phyloP scores from a whole-genome alignment of 2,888 invertebrate genomes.

The Gymnosoma rotundatum region DNA sequence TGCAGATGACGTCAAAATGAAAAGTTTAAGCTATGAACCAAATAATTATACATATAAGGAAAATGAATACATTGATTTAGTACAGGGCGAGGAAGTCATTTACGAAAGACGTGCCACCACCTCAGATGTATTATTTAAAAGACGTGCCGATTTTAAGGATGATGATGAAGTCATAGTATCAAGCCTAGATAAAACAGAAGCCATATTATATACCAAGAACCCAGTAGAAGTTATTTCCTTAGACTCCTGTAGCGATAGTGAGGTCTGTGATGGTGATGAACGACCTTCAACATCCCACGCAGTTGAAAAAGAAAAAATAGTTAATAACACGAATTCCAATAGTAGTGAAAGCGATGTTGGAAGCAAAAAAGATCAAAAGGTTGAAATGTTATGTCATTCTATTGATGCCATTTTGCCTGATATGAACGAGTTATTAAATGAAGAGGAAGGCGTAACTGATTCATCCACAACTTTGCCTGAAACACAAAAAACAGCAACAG shows the following conservation, averaged over 20 bases:
- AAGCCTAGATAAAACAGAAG: neutral
- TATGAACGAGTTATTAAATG: slow-evolving; percentile 6
- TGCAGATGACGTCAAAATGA: slow-evolving; percentile 34
- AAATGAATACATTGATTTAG: neutral
- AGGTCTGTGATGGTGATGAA: neutral
- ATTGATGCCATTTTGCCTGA: slow-evolving; percentile 27
- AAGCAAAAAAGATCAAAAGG: neutral
- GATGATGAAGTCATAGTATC: slow-evolving; percentile 22
- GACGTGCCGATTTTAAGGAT: slow-evolving; percentile 55
- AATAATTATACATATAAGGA: slow-evolving; percentile 34
- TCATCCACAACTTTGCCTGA: neutral
- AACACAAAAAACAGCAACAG: neutral
- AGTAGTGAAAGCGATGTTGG: slow-evolving; percentile 1
- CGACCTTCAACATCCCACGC: slow-evolving; percentile 11
- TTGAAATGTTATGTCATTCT: slow-evolving; percentile 23
- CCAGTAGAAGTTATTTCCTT: slow-evolving; percentile 39
- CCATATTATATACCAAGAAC: neutral
- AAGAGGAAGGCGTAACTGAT: neutral
- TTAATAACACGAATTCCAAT: neutral
- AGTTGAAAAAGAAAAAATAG: neutral
- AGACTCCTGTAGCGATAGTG: slow-evolving; percentile 50
- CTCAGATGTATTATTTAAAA: slow-evolving; percentile 37
- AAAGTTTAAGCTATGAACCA: slow-evolving; percentile 1
- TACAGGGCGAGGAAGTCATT: neutral
- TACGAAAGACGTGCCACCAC: neutral